Conservation (phyloP, 2,888 invertebrate species). For the Hipparchia sbordonii region DNA sequence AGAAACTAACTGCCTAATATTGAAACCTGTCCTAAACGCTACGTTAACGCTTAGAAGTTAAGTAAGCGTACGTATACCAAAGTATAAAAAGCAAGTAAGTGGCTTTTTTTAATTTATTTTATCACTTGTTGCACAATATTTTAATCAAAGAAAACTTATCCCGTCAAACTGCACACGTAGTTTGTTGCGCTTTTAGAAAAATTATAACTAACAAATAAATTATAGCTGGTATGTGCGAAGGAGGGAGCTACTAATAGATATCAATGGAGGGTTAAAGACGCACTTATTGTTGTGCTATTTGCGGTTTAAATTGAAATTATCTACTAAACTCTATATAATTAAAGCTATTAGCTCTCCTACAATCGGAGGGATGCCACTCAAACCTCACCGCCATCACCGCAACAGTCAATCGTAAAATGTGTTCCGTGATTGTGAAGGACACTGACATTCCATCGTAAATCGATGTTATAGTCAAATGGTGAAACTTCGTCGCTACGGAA, state of each 20-base stretch:
- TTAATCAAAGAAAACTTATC: no score
- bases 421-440: slow-evolving; percentile 20
- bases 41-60: no score
- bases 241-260: not conserved
- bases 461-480: not conserved
- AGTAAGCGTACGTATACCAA: no score
- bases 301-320: slow-evolving; percentile 23
- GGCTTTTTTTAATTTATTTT: no score
- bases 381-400: not conserved
- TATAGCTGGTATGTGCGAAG: not conserved
- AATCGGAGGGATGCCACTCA: slow-evolving; percentile 24
- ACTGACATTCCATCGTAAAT: not conserved
- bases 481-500: not conserved
- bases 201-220: not conserved
- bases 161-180: no score
- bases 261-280: not conserved
- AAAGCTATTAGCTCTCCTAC: slow-evolving; percentile 26
- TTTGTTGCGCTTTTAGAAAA: no score
- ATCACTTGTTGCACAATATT: no score
- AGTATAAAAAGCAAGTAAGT: no score
- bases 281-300: not conserved
- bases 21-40: no score
- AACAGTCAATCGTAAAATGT: slow-evolving; percentile 11
- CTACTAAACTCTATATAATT: slow-evolving; percentile 14
- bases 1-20: no score